Evolutionary conservation across 1,140 invertebrate species (phyloP).

Genomic region (Pseudachorutes palmiensis): DNA sequence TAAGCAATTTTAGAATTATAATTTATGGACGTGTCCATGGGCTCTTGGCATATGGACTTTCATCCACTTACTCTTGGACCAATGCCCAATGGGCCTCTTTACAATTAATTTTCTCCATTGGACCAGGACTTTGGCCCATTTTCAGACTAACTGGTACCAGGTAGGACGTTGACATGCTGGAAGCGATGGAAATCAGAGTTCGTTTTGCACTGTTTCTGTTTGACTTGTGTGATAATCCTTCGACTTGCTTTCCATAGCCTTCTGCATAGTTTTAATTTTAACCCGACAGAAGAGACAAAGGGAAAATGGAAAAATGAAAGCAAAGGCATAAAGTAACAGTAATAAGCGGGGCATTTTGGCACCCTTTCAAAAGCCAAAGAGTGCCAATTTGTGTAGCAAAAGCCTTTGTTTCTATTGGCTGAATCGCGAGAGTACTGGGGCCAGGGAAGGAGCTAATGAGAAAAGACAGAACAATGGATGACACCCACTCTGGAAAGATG

Average conservation of each 20-base stretch:
- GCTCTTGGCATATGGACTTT: too few species aligned
- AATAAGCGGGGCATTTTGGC: constrained; percentile 25
- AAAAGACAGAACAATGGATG: constrained; percentile 29
- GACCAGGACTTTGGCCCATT: not conserved
- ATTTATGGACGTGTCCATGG: too few species aligned
- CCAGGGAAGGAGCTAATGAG: constrained; percentile 32
- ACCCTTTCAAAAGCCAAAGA: constrained; percentile 27
- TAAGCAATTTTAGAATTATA: too few species aligned
- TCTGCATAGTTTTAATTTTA: not conserved
- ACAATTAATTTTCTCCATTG: too few species aligned
- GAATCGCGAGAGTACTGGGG: not conserved
- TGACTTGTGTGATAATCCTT: not conserved
- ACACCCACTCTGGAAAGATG: not conserved
- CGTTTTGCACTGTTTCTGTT: not conserved
- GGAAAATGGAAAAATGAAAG: not conserved
- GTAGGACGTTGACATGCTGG: not conserved
- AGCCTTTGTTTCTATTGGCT: constrained; percentile 29
- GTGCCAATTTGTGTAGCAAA: constrained; percentile 33
- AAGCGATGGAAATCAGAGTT: constrained; percentile 6
- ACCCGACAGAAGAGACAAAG: not conserved
- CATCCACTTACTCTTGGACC: not conserved
- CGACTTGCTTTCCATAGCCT: not conserved
- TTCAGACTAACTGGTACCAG: not conserved
- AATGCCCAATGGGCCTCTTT: too few species aligned
- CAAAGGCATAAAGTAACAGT: not conserved